Percentiles rank a stretch among this genome's conserved stretches.
Conservation (phyloP, 2,888 invertebrate species). For the Drosophila aldrichi region DNA sequence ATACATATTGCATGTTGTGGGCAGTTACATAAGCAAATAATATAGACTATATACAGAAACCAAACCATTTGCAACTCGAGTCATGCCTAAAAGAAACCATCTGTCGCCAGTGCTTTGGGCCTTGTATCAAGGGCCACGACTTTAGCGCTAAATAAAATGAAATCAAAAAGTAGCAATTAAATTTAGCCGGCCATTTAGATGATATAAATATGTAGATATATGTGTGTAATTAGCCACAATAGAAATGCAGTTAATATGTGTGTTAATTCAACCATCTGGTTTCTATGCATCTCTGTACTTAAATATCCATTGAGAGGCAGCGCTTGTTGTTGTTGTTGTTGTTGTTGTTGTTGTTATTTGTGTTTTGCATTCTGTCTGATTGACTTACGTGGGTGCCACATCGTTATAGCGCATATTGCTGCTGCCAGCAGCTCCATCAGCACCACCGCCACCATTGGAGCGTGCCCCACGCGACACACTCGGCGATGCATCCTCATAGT, state of each 20-base stretch:
- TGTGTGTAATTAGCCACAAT: slow-evolving; percentile 35
- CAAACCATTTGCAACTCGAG: slow-evolving; percentile 62
- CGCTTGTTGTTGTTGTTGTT: slow-evolving; percentile 6
- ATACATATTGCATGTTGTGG: slow-evolving; percentile 20
- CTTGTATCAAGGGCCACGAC: slow-evolving; percentile 84
- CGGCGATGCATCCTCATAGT: slow-evolving; percentile 85
- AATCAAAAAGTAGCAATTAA: slow-evolving; percentile 65
- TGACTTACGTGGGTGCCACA: slow-evolving; percentile 94
- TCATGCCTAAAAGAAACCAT: slow-evolving; percentile 85
- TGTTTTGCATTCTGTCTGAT: slow-evolving; percentile 7
- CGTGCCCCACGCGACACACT: slow-evolving; percentile 84
- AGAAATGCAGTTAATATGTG: slow-evolving; percentile 20
- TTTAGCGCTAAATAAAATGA: slow-evolving; percentile 82
- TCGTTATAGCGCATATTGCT: slow-evolving; percentile 92
- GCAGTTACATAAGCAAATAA: slow-evolving; percentile 47
- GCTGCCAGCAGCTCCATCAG: slow-evolving; percentile 86
- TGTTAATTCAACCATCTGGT: not conserved
- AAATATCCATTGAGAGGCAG: slow-evolving; percentile 2
- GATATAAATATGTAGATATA: slow-evolving; percentile 7
- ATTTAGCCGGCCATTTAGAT: slow-evolving; percentile 26
- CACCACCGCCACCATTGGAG: slow-evolving; percentile 75
- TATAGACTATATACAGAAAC: slow-evolving; percentile 34
- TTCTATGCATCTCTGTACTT: not conserved
- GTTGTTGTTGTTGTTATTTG: slow-evolving; percentile 1
- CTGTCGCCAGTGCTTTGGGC: slow-evolving; percentile 85